A percentile compares a stretch with the other conserved stretches of the same genome.
Evolutionary conservation across 92 coral and sea anemone genomes (phyloP).

Genomic region (Bergia sp.): DNA sequence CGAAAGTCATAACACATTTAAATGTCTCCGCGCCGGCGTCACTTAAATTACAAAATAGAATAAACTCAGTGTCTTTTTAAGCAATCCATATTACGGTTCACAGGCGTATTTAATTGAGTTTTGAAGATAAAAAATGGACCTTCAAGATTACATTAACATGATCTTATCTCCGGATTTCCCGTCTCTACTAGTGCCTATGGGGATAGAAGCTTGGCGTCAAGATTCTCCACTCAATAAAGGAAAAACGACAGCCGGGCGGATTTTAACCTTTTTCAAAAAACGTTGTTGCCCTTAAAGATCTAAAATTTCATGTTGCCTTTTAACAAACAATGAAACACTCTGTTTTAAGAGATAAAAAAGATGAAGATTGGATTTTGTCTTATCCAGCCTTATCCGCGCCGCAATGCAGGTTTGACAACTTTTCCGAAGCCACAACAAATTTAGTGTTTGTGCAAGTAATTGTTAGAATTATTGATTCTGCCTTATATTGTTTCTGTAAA

Average conservation of each 20-base stretch:
- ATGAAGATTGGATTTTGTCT: too few relatives aligned
- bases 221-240: not conserved
- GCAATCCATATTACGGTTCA: conserved; percentile 15
- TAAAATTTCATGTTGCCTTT: not conserved
- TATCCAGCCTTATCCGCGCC: too few relatives aligned
- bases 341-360: not conserved
- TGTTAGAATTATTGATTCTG: too few relatives aligned
- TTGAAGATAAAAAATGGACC: conserved; percentile 20
- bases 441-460: not conserved
- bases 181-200: conserved; percentile 16
- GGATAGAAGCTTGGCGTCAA: conserved; percentile 33
- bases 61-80: not conserved
- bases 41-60: not conserved
- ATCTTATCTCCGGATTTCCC: conserved; percentile 15
- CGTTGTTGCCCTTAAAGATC: not conserved
- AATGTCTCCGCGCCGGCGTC: not conserved
- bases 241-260: not conserved
- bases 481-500: not conserved
- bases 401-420: not conserved
- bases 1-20: conserved; percentile 29
- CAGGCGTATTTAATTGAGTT: conserved; percentile 45
- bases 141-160: not conserved
- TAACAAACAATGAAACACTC: not conserved
- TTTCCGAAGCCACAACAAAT: not conserved
- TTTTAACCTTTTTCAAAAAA: not conserved